A percentile compares a stretch with the other conserved stretches of the same genome.
Evolutionary conservation across 1,140 invertebrate species (phyloP).

Genomic region (Eciton burchellii): DNA sequence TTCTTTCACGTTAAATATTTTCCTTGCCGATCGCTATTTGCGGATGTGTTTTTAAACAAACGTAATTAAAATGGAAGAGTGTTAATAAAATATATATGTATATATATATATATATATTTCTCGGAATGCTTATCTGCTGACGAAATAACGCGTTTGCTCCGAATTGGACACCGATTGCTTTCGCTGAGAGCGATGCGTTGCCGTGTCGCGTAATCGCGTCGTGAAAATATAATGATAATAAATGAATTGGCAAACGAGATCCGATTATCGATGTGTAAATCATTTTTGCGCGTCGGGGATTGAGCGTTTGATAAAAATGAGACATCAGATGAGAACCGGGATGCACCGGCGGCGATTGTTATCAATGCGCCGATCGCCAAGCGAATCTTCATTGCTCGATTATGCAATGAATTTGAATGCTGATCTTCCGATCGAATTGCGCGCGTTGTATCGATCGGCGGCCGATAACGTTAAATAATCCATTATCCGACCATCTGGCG

Average conservation of each 20-base stretch:
- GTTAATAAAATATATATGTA: no score
- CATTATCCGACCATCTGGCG: conserved; percentile 3
- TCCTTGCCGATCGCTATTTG: no score
- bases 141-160: no score
- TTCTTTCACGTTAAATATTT: no score
- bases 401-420: neutral
- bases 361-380: neutral
- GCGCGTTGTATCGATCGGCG: neutral
- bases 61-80: no score
- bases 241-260: neutral
- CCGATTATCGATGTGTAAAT: conserved; percentile 50
- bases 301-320: neutral
- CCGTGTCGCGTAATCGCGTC: no score
- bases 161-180: no score
- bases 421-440: conserved; percentile 1
- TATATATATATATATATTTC: no score
- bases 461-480: conserved; percentile 6
- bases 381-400: neutral
- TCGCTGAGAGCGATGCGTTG: no score
- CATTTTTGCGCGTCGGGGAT: neutral
- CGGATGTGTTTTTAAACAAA: no score
- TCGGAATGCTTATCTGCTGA: no score
- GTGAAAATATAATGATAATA: neutral
- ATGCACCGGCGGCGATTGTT: neutral
- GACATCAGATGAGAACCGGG: neutral